These are phyloP conservation scores for Tenebrosternarchus preto DNA, from an alignment of 2,113 vertebrate genomes.

Conservation along the genomic window DNA sequence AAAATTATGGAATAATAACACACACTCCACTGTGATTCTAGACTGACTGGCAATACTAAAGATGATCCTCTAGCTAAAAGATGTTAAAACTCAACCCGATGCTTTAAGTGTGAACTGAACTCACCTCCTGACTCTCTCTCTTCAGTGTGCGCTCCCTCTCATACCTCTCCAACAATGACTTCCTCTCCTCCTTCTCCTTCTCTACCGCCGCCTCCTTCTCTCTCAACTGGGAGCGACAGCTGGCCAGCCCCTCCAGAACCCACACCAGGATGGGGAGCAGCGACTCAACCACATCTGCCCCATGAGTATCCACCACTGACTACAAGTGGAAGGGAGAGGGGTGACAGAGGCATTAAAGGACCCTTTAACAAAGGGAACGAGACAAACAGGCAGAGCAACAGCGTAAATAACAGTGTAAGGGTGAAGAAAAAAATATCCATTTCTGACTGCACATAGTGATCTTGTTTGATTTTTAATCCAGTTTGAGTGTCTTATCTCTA, in stretches of 20 bases:
- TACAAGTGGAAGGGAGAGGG: conserved; percentile 36
- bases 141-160: conserved; percentile 69
- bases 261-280: conserved; percentile 78
- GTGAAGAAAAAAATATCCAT: not conserved
- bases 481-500: conserved; percentile 37
- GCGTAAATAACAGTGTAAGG: not conserved
- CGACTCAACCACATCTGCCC: conserved; percentile 75
- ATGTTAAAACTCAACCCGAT: not conserved
- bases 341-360: not conserved
- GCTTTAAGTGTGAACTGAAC: conserved; percentile 3
- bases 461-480: not conserved
- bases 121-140: conserved; percentile 77
- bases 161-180: conserved; percentile 72
- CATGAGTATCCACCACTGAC: conserved; percentile 75
- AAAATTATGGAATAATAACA: too few relatives aligned
- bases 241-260: conserved; percentile 78
- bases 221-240: conserved; percentile 73
- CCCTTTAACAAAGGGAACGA: not conserved
- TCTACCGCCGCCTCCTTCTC: conserved; percentile 71
- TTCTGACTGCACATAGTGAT: not conserved
- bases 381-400: not conserved
- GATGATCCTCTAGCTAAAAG: too few relatives aligned
- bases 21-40: too few relatives aligned
- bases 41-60: too few relatives aligned
- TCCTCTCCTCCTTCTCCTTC: conserved; percentile 70